Evolutionary conservation across 1,140 invertebrate species (phyloP).

Genomic region (Drosophila nebulosa): DNA sequence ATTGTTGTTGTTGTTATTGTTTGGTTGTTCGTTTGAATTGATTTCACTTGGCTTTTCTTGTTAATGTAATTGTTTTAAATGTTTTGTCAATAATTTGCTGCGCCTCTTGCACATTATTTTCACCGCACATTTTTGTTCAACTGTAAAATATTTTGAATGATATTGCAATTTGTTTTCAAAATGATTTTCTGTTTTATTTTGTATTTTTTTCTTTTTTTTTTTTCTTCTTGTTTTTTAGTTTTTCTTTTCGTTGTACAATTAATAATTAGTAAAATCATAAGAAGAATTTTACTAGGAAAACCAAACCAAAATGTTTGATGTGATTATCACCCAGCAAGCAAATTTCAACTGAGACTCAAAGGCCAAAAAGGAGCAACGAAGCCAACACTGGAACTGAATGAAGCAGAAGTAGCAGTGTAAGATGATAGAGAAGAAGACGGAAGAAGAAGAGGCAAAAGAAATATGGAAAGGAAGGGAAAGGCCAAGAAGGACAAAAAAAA

Average conservation of each 20-base stretch:
- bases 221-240: background rate
- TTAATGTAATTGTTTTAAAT: background rate
- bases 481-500: background rate
- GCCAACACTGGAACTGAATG: background rate
- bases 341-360: background rate
- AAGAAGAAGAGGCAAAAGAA: background rate
- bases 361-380: background rate
- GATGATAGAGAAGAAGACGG: background rate
- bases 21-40: background rate
- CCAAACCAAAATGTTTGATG: background rate
- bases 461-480: background rate
- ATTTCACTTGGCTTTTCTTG: background rate
- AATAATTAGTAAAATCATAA: background rate
- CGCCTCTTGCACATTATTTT: background rate
- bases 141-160: constrained; percentile 30
- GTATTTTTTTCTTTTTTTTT: background rate
- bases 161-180: constrained; percentile 3
- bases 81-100: background rate
- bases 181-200: constrained; percentile 3
- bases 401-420: background rate
- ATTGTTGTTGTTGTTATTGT: constrained; percentile 1
- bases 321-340: background rate
- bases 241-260: background rate
- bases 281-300: background rate
- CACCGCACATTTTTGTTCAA: constrained; percentile 57